Base-by-base conservation (phyloP, 2,888 invertebrate species). In the Leucophora obtusa region DNA sequence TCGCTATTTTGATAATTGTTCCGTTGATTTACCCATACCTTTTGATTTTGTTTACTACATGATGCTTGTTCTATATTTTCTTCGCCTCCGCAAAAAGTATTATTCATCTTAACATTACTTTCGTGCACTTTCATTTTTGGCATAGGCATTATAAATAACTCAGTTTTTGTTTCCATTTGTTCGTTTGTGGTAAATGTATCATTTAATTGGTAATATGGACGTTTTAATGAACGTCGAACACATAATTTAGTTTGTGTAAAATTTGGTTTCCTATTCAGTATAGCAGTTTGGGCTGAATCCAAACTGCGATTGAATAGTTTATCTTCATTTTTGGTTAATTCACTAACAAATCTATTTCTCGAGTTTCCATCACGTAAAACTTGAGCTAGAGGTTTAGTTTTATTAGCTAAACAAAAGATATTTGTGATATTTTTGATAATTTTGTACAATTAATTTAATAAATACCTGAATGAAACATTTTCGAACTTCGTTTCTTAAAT, bases 171-270 rank as follows among this genome's bases (percentile, higher is more conserved):
- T 71, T 82, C 82, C 68, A 74, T 60, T 56, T 84, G 83, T 28
- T 77, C 70, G 69, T 83, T 0, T 80, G 82, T 43, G 11, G 68
- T 59, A 54, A 77, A 81, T 0, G 76, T 54, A 51, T 66, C 33
- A 68, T 65, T 63, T 10, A 43, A 24, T 2, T 38, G 14, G 33
- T 62, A 50, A 28, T 65, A 43, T 0, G 79, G 14, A 82, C 83
- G 66, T 83, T 77, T 84, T 78, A 50, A 82, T 56, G 65, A 82
- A 9, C 74, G 79, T 35, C 68, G 83, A 14, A 86, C 79, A 21
- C 65, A 83, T 2, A 87, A 70, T 58, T 87, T 88, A 0, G 87
- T 86, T 80, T 87, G 87, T 33, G 84, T 85, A 4, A 88, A 56
- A 54, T 79, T 87, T 60, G 81, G 79, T 53, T 79, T 85, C 81